Evolutionary conservation across 2,113 vertebrate genomes (phyloP).

Genomic region (Melanerpes formicivorus): DNA sequence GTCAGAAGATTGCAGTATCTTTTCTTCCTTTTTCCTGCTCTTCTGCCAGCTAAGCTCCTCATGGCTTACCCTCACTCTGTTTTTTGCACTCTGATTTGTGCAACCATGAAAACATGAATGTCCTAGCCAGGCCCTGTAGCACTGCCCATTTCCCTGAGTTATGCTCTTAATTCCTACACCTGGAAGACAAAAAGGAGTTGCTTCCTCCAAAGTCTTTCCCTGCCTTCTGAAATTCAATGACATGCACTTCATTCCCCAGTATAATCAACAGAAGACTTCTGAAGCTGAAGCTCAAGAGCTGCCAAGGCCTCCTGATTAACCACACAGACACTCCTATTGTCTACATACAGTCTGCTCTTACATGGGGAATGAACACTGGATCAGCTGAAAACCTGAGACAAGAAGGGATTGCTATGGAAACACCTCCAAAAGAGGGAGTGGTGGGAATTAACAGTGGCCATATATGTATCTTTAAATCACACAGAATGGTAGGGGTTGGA

Average conservation of each 20-base stretch:
- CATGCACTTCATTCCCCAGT: not conserved
- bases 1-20: not conserved
- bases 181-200: not conserved
- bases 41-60: not conserved
- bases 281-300: not conserved
- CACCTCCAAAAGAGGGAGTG: not conserved
- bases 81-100: not conserved
- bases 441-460: not conserved
- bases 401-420: not conserved
- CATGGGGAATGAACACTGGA: not conserved
- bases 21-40: not conserved
- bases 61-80: not conserved
- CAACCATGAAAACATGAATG: not conserved
- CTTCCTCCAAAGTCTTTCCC: not conserved
- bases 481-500: too few species aligned
- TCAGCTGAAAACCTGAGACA: not conserved
- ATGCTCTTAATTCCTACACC: not conserved
- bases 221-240: not conserved
- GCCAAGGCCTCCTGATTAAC: not conserved
- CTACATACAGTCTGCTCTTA: not conserved
- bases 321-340: fast-evolving
- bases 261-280: not conserved
- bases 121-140: not conserved
- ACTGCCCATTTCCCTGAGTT: not conserved
- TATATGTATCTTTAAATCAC: not conserved